A percentile compares a stretch with the other conserved stretches of the same genome.
phyloP scores from a whole-genome alignment of 1,140 invertebrate species.

The Temnothorax curvispinosus region DNA sequence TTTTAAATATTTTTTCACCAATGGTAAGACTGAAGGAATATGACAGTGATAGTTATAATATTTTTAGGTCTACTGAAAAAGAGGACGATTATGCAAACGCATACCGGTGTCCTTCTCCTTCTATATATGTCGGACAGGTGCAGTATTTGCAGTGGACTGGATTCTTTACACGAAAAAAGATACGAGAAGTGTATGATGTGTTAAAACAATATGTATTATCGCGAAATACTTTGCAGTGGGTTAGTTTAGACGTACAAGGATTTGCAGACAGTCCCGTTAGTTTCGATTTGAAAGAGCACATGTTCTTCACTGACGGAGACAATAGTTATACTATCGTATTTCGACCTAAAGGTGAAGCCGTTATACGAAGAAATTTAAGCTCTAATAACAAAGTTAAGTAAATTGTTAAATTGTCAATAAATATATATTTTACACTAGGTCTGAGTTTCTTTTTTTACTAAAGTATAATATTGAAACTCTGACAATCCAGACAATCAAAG shows the following conservation, averaged over 20 bases:
- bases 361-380: slow-evolving; percentile 80
- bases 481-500: neutral
- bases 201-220: slow-evolving; percentile 77
- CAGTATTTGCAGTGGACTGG: slow-evolving; percentile 85
- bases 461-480: neutral
- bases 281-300: slow-evolving; percentile 84
- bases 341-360: slow-evolving; percentile 75
- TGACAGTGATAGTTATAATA: slow-evolving; percentile 7
- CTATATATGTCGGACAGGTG: slow-evolving; percentile 77
- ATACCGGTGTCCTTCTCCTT: slow-evolving; percentile 80
- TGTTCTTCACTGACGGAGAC: slow-evolving; percentile 85
- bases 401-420: slow-evolving; percentile 28
- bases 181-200: slow-evolving; percentile 80
- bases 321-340: slow-evolving; percentile 86
- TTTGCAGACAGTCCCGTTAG: slow-evolving; percentile 86
- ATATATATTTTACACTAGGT: neutral
- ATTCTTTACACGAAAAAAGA: slow-evolving; percentile 83
- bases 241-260: slow-evolving; percentile 86
- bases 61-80: slow-evolving; percentile 71
- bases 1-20: neutral
- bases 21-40: neutral
- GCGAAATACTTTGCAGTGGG: slow-evolving; percentile 81
- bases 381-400: slow-evolving; percentile 69
- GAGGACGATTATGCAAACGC: slow-evolving; percentile 80
- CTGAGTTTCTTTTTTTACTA: neutral